Percentiles rank a stretch among this genome's conserved stretches.
Evolutionary conservation across 64 coral and sea anemone species (phyloP).

Genomic region (Acropora yongei): DNA sequence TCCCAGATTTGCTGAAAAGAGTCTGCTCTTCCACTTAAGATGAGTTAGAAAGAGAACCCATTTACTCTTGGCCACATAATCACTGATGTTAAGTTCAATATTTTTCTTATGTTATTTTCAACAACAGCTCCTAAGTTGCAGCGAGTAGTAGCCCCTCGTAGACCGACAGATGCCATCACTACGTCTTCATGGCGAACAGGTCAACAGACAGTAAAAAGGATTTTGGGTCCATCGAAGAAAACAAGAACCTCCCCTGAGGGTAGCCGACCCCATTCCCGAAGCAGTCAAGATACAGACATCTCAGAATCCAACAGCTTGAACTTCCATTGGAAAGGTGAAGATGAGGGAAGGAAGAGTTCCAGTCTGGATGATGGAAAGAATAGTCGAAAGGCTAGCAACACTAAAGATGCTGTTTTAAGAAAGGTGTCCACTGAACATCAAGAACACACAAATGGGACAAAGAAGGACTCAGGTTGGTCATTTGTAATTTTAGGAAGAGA

Average conservation of each 20-base stretch:
- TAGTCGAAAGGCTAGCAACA: neutral
- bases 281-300: conserved; percentile 44
- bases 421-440: neutral
- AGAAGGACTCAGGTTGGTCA: conserved; percentile 14
- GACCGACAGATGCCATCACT: conserved; percentile 69
- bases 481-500: too few species aligned
- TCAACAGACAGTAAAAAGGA: conserved; percentile 83
- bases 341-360: neutral
- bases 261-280: conserved; percentile 61
- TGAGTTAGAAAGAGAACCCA: too few species aligned
- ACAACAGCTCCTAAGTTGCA: conserved; percentile 70
- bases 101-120: neutral
- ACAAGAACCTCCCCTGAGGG: conserved; percentile 14
- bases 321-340: conserved; percentile 69
- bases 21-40: too few species aligned
- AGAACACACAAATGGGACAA: neutral
- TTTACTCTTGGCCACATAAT: too few species aligned
- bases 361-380: neutral
- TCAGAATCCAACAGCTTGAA: conserved; percentile 28
- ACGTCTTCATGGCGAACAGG: conserved; percentile 85
- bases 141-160: conserved; percentile 70
- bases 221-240: conserved; percentile 71
- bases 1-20: too few species aligned
- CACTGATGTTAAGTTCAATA: neutral
- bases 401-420: conserved; percentile 22